Base-by-base conservation (phyloP, 2,888 invertebrate species). In the Tenthredo scrophulariae region DNA sequence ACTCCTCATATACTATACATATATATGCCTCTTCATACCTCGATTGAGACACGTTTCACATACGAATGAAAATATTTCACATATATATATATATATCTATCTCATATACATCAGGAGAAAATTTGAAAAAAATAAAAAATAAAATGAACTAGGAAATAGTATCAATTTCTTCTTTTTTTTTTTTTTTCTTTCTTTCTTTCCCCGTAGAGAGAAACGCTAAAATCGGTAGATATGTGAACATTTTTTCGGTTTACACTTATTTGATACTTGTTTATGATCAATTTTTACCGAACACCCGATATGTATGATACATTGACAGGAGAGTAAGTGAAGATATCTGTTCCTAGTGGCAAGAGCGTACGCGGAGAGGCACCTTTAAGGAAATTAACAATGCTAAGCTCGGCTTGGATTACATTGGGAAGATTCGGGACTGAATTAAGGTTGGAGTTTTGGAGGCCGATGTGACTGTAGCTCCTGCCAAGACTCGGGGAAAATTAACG, bases 291-390 rank as follows among this genome's bases (percentile, higher is more conserved):
- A 26, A 62, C 62, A 26, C 22, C 62, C 62, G n/a, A 62, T 62
- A 13, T 10, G 22, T 26, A 13, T 26, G 62, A 62, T 62, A 62
- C 37, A 70, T 70, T 37, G 70, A 70, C 70, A 62, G 62, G 22
- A 37, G 37, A 70, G 70, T 33, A 37, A 37, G 70, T 70, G 70
- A 70, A 70, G 70, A 37, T 70, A 29, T 70, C 70, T 70, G 70
- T 70, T 37, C 37, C 18, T 37, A n/a, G 33, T 75, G 77, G 85
- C 33, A 62, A 6, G 82, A 77, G 46, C 37, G 62, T 75, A 40
- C 74, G 82, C 77, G 54, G 70, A 54, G 54, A 62, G 65, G 54
- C 75, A 77, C 74, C 83, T 85, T 85, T 85, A 62, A 84, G 62
- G 70, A 77, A 33, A 40, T 72, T 75, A 22, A 40, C 65, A 46